phyloP scores from a whole-genome alignment of 2,113 vertebrate species.

The Acanthisitta chloris region DNA sequence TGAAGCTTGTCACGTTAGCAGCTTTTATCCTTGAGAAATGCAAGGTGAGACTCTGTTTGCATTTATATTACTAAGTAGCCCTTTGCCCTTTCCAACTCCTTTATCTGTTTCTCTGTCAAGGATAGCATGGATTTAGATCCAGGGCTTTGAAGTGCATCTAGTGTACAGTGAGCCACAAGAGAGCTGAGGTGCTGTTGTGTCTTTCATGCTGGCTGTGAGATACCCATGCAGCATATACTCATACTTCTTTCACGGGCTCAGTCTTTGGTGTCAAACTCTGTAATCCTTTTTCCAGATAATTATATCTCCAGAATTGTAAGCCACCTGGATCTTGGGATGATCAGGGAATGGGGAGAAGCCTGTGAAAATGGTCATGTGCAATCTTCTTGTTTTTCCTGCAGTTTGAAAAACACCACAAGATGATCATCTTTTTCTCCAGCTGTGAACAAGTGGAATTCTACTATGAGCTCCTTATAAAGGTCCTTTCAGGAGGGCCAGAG shows the following conservation, averaged over 20 bases:
- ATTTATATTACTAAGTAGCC: not conserved
- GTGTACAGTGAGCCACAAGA: not conserved
- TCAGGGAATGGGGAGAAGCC: not conserved
- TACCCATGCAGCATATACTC: not conserved
- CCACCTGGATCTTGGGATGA: not conserved
- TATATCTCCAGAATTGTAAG: not conserved
- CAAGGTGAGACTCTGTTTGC: slow-evolving; percentile 75
- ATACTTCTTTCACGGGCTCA: not conserved
- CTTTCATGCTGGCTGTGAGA: not conserved
- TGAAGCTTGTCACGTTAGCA: slow-evolving; percentile 89
- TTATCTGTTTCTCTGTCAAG: not conserved
- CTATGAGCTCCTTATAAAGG: slow-evolving; percentile 76
- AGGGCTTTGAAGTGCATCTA: not conserved
- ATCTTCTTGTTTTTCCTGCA: slow-evolving; percentile 41
- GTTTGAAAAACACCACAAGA: slow-evolving; percentile 85
- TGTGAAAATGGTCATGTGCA: not conserved
- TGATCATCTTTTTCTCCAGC: slow-evolving; percentile 91
- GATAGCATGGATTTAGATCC: not conserved
- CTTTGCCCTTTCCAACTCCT: not conserved
- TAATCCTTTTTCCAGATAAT: not conserved
- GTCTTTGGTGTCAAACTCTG: not conserved
- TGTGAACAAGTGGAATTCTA: slow-evolving; percentile 94
- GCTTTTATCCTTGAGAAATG: slow-evolving; percentile 90
- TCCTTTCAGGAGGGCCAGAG: slow-evolving; percentile 66
- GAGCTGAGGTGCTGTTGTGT: not conserved